Base-by-base conservation (phyloP, 1,140 invertebrate species). In the Piezodorus guildinii region DNA sequence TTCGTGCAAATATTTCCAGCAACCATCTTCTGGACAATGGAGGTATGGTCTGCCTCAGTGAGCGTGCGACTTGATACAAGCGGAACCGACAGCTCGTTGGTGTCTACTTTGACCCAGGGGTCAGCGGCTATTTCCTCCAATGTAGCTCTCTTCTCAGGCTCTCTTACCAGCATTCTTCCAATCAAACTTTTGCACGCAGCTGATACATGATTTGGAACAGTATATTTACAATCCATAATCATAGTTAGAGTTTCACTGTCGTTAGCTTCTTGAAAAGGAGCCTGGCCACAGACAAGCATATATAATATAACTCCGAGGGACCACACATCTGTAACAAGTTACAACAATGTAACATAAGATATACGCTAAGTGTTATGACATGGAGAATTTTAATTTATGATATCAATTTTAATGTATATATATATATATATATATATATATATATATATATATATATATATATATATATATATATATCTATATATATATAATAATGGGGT, bases 221-320 rank as follows among this genome's bases (percentile, higher is more conserved):
- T 87, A 74, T 98, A 99, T 81, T 96, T 97, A 79, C 95, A 98
- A 74, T 99, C 96, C 90, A 99, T 96, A 67, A 99, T 99, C 92
- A 96, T 98, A 2, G 94, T 98, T 16, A 99, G 77, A 0, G 96
- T 99, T 81, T 99, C 96, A 72, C 93, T 97, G 74, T 99, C 96
- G 77, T 98, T 99, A 23, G 94, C 94, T 79, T 98, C 96, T 78
- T 98, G 94, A 75, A 99, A 99, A 16, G 96, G 96, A 16, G 95
- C 87, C 72, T 91, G 85, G 16, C 96, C 96, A 78, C 91, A 95
- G 2, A 98, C 96, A 69, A 99, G 78, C 96, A 98, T 99, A 76
- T 94, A 99, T 25, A 99, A 79, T 72, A 99, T 97, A 3, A 99
- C 96, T 49, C 96, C 96, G 49, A 99, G 78, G 8, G 94, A 97